A percentile compares a stretch with the other conserved stretches of the same genome.
Conservation (phyloP, 2,797 vertebrate genomes). For the Parauchenoglanis punctatus region DNA sequence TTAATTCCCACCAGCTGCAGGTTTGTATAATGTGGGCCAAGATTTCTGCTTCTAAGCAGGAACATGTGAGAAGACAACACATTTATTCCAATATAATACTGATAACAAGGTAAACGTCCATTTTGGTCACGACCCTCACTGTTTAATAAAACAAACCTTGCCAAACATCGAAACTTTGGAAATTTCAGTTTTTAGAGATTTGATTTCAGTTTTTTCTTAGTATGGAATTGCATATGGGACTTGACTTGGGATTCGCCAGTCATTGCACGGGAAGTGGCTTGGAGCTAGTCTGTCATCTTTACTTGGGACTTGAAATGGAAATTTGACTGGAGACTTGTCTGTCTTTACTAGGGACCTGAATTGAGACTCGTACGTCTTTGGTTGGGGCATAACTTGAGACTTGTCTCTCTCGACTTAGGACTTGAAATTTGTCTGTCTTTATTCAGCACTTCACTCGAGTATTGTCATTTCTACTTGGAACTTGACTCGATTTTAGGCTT, state of each 20-base stretch:
- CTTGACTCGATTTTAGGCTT: neutral
- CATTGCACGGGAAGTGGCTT: neutral
- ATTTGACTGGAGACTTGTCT: neutral
- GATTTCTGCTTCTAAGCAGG: constrained; percentile 63
- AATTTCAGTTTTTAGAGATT: neutral
- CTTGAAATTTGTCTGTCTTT: neutral
- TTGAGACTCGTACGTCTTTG: neutral
- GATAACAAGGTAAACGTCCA: constrained; percentile 74
- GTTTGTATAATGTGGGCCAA: constrained; percentile 22
- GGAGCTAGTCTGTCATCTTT: too few relatives aligned
- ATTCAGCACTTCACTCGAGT: neutral
- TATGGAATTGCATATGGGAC: neutral
- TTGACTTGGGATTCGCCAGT: neutral
- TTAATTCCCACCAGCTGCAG: constrained; percentile 78
- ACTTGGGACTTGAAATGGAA: too few relatives aligned
- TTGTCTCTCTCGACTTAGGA: neutral
- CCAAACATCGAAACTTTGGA: neutral
- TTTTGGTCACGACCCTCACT: constrained; percentile 62
- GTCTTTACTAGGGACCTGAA: neutral
- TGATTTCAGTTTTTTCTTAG: neutral
- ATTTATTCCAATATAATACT: constrained; percentile 61
- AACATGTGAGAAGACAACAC: constrained; percentile 65
- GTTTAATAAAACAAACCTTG: constrained; percentile 51
- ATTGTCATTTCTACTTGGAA: neutral
- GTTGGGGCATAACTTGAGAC: neutral